A percentile compares a stretch with the other conserved stretches of the same genome.
Conservation (phyloP, 2,113 vertebrate genomes). For the Nansenia antarctica region DNA sequence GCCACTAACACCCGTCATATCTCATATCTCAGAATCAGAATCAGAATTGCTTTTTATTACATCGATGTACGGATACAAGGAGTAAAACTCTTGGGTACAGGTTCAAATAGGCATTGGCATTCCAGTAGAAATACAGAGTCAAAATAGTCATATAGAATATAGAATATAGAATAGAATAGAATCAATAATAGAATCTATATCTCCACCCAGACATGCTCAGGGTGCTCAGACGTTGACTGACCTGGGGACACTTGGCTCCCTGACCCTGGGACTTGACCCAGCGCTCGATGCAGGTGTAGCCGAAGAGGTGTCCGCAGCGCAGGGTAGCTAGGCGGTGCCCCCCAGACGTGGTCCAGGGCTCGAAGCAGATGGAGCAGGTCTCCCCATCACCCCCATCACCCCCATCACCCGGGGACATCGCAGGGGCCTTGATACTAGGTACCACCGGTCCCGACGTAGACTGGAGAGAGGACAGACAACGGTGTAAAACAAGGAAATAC, state of each 20-base stretch:
- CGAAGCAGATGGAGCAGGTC: conserved; percentile 91
- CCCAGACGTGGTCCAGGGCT: conserved; percentile 91
- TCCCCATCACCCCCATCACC: conserved; percentile 89
- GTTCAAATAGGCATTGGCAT: too few relatives aligned
- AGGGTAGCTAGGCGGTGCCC: conserved; percentile 87
- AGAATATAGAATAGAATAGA: too few relatives aligned
- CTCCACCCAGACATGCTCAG: not conserved
- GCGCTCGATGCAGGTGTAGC: conserved; percentile 87
- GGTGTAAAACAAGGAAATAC: not conserved
- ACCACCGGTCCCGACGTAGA: not conserved
- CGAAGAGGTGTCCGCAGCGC: conserved; percentile 94
- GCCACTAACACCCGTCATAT: too few relatives aligned
- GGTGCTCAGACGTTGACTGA: conserved; percentile 60
- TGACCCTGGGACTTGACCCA: conserved; percentile 89
- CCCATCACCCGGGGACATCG: not conserved
- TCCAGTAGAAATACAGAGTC: too few relatives aligned
- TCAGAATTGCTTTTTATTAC: too few relatives aligned
- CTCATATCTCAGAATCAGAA: too few relatives aligned
- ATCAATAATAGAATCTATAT: too few relatives aligned
- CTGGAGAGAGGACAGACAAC: not conserved
- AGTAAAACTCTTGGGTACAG: too few relatives aligned
- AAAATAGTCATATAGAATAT: too few relatives aligned
- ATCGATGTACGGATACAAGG: too few relatives aligned
- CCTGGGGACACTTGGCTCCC: conserved; percentile 93
- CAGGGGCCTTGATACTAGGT: not conserved